Evolutionary conservation across 2,888 invertebrate species (phyloP).

Genomic region (Drosophila nr. fundita): DNA sequence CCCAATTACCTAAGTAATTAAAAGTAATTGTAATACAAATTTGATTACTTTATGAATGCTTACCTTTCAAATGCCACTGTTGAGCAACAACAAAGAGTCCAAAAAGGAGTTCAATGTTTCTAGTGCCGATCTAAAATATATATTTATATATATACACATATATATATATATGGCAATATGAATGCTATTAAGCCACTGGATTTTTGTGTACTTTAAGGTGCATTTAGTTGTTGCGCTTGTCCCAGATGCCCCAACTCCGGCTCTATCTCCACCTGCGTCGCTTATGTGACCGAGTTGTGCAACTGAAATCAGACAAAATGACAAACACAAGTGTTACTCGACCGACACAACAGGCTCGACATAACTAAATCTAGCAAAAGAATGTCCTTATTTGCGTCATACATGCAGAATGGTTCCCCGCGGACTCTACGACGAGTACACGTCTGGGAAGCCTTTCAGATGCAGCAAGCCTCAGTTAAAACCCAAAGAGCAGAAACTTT

Average conservation of each 20-base stretch:
- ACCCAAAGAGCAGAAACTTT: neutral
- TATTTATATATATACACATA: neutral
- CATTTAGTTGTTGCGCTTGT: conserved; percentile 13
- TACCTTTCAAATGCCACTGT: conserved; percentile 41
- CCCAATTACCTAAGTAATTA: neutral
- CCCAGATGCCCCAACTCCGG: conserved; percentile 34
- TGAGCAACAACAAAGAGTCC: conserved; percentile 39
- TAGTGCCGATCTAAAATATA: conserved; percentile 9
- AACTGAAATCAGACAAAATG: conserved; percentile 68
- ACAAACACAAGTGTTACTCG: conserved; percentile 25
- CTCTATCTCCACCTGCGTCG: conserved; percentile 55
- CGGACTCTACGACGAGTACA: conserved; percentile 8
- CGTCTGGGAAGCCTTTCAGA: conserved; percentile 26
- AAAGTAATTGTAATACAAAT: neutral
- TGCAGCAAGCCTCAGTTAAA: conserved; percentile 55
- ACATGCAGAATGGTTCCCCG: conserved; percentile 21
- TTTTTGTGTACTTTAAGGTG: conserved; percentile 31
- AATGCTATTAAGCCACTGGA: conserved; percentile 37
- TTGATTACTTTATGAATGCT: conserved; percentile 7
- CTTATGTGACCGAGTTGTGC: conserved; percentile 48
- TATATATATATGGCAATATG: conserved; percentile 44
- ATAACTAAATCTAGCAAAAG: neutral
- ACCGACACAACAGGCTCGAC: conserved; percentile 1
- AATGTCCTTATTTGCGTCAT: conserved; percentile 42
- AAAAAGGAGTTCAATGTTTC: conserved; percentile 22